Evolutionary conservation across 2,888 invertebrate genomes (phyloP), one percentile per base, ranked within the genome.

Genomic region (Panorpa germanica): DNA sequence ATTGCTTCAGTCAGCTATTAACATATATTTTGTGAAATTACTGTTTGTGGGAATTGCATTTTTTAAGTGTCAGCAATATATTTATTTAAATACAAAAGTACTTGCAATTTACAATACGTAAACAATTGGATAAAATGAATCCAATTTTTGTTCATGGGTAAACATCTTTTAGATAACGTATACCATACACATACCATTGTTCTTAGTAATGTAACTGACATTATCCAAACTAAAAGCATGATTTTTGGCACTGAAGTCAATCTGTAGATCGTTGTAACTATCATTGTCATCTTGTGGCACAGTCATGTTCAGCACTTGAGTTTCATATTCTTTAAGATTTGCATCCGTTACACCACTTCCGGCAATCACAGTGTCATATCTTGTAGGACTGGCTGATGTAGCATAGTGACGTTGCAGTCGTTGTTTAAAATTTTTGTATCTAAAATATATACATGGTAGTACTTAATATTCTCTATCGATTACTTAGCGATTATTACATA

Each of bases 281-380:
- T 76, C 76, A 36, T 68, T 72, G 37, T 78, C 80, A 42, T 88
- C 88, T 3, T 82, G 72, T 1, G 76, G 76, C 3, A 90, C 86
- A 37, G 83, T 82, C 88, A 88, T 88, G 39, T 86, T 85, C 3
- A 88, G 57, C 23, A 88, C 68, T 65, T 91, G 91, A 1, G 90
- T 91, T 55, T 93, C 91, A 51, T 91, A 93, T 55, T 91, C 78
- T 41, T 90, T 86, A 25, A 88, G 64, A 45, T 82, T 82, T 15
- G 61, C 39, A 50, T 49, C 8, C 51, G 36, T 31, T 40, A 57
- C 47, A 4, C 47, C 45, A 2, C 52, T 50, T 10, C 52, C 52
- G 2, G 53, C 58, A 32, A 65, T 63, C 2, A 68, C 67, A 0
- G 75, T 72, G 48, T 80, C 77, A 46, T 78, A 78, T 15, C 75